These are phyloP conservation scores for Leptinotarsa rubiginosa DNA, from an alignment of 2,888 invertebrate species.

Conservation along the genomic window DNA sequence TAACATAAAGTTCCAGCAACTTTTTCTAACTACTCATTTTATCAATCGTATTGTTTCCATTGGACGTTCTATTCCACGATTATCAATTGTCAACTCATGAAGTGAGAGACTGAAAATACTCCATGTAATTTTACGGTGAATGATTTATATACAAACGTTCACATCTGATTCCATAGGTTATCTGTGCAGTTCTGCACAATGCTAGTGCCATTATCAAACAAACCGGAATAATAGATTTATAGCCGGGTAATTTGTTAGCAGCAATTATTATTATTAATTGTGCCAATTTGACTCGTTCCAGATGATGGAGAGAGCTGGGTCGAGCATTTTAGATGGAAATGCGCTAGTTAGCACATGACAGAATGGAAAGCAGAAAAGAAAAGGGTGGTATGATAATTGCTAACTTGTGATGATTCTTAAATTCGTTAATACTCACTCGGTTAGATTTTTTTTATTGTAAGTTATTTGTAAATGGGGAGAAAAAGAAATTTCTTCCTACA, in stretches of 20 bases:
- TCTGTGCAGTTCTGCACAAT: conserved; percentile 35
- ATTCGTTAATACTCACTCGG: too few relatives aligned
- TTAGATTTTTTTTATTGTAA: too few relatives aligned
- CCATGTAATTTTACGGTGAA: conserved; percentile 35
- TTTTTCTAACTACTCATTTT: background rate
- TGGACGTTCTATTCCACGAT: conserved; percentile 4
- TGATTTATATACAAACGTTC: conserved; percentile 44
- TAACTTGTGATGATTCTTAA: too few relatives aligned
- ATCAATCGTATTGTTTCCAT: background rate
- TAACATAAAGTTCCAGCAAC: background rate
- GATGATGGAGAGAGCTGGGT: conserved; percentile 19
- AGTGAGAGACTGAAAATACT: conserved; percentile 24
- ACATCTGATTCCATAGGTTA: conserved; percentile 37
- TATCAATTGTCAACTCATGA: conserved; percentile 5
- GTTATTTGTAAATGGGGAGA: too few relatives aligned
- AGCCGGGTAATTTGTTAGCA: conserved; percentile 39
- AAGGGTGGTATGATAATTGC: too few relatives aligned
- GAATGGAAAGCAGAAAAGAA: too few relatives aligned
- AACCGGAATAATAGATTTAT: conserved; percentile 40
- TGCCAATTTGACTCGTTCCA: conserved; percentile 13
- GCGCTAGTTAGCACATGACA: too few relatives aligned
- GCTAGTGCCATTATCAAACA: conserved; percentile 37
- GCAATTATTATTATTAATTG: conserved; percentile 36
- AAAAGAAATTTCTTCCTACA: too few relatives aligned
- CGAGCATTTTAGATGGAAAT: background rate